Evolutionary conservation across 2,113 vertebrate genomes (phyloP), one percentile per base, ranked within the genome.

Genomic region (Microtus pennsylvanicus): DNA sequence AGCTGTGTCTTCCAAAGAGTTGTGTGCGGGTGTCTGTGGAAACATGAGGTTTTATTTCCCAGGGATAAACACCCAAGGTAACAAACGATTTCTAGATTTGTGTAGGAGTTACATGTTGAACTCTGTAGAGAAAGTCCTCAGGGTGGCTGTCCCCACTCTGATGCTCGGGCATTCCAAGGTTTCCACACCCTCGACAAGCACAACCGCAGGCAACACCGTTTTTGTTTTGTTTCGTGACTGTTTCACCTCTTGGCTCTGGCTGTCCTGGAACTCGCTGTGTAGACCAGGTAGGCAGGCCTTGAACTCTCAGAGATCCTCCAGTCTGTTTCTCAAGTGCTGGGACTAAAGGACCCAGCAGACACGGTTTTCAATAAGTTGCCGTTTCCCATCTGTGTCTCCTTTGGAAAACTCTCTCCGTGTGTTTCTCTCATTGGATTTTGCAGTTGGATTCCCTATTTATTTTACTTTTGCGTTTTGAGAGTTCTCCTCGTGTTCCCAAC

Each of bases 391-490:
- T 75, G 17, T 21, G 3, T 74, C 45, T 61, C 55, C 47, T 77
- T 91, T 52, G 52, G 35, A 81, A 55, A 93, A 86, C 63, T 85
- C 4, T 93, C 63, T 65, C 72, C 17, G 10, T 82, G 38, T 74
- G n/a, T 94, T 94, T 92, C 94, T 61, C 38, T 75, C n/a, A 75
- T 24, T 50, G 55, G 45, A 14, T 89, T 95, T 91, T 93, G 74
- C 87, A 83, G 77, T 52, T 77, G 50, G 67, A 92, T 90, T 42
- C 22, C 85, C 83, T 91, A 28, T 61, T 89, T 88, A 10, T 76
- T 16, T 86, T n/a, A 1, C 75, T 77, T 28, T 83, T 91, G 75
- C 63, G 22, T 70, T 87, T 87, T 76, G 70, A 87, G 55, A 88
- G n/a, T 88, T 92, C 70, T 74, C 90, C 50, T 35, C 87, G 1